Evolutionary conservation across 2,888 invertebrate species (phyloP).

Genomic region (Cylloceria caligata): DNA sequence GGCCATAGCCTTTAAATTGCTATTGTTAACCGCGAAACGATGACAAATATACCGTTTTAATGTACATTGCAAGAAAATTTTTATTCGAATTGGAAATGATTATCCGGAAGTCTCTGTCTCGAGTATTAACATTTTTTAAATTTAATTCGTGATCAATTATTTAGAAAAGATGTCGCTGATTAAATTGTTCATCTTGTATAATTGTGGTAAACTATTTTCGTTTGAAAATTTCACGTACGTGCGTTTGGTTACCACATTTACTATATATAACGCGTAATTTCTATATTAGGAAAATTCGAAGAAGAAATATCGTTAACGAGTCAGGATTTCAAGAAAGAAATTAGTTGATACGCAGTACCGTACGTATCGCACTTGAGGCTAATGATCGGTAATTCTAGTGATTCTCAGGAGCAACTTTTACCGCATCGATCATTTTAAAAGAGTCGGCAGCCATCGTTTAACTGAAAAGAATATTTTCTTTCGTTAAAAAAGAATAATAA

Average conservation of each 20-base stretch:
- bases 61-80: neutral
- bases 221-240: neutral
- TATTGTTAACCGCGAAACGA: conserved; percentile 12
- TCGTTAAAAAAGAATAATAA: neutral
- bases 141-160: neutral
- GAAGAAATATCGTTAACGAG: neutral
- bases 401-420: neutral
- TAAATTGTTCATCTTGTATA: neutral
- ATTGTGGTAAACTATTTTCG: neutral
- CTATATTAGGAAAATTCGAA: neutral
- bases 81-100: neutral
- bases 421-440: neutral
- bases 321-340: neutral
- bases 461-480: neutral
- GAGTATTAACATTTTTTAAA: neutral
- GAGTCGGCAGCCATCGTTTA: neutral
- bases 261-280: neutral
- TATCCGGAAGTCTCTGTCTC: neutral
- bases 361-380: neutral
- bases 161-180: neutral
- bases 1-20: neutral
- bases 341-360: neutral
- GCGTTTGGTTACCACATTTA: neutral
- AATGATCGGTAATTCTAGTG: neutral
- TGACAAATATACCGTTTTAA: conserved; percentile 37